Conservation (phyloP, 2,113 vertebrate genomes). For the Opisthocomus hoazin region DNA sequence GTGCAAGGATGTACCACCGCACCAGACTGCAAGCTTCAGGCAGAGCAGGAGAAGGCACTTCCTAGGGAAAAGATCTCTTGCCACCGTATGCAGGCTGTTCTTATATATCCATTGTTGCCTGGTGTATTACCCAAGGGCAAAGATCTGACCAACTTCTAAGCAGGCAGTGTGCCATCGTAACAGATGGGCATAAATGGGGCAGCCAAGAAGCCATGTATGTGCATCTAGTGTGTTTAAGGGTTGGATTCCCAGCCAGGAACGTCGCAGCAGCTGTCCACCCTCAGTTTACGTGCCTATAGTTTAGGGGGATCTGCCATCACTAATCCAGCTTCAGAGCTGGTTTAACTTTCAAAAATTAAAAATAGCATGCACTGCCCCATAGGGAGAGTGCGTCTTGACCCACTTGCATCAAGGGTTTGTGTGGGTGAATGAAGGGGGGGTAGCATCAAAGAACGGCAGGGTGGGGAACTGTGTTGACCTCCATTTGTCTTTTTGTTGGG, state of each 20-base stretch:
- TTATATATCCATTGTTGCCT: conserved; percentile 13
- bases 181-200: conserved; percentile 67
- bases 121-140: conserved; percentile 52
- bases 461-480: background rate
- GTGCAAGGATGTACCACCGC: background rate
- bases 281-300: conserved; percentile 65
- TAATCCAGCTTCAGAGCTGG: conserved; percentile 69
- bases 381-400: conserved; percentile 47
- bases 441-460: background rate
- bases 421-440: background rate
- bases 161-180: conserved; percentile 62
- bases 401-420: conserved; percentile 36
- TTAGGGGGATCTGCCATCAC: conserved; percentile 62
- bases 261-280: conserved; percentile 64
- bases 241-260: conserved; percentile 64
- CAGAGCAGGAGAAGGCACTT: background rate
- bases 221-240: conserved; percentile 57
- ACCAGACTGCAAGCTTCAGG: background rate
- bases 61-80: background rate
- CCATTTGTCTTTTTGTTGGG: conserved; percentile 18
- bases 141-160: conserved; percentile 51
- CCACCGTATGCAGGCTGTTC: background rate
- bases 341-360: conserved; percentile 70
- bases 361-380: conserved; percentile 52
- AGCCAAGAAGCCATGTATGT: conserved; percentile 64